Evolutionary conservation across 2,888 invertebrate species (phyloP).

Genomic region (Netelia melanura): DNA sequence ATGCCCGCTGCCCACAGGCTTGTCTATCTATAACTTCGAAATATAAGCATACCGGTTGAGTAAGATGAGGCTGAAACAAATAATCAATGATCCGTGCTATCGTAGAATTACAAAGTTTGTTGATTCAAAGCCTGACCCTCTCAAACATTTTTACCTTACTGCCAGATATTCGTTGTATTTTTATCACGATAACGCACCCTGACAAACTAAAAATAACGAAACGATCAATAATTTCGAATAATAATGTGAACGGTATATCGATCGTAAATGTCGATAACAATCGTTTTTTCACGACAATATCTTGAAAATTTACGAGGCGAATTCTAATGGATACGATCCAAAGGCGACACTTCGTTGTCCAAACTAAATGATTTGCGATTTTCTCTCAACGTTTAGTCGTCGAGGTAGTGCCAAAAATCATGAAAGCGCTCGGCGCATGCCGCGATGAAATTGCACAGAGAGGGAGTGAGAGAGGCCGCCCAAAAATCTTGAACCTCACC

Average conservation of each 20-base stretch:
- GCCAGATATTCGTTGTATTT: constrained; percentile 1
- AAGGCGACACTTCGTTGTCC: constrained; percentile 52
- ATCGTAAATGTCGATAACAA: no score
- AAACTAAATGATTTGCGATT: constrained; percentile 67
- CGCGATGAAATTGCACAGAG: no score
- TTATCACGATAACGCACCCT: neutral
- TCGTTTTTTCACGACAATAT: constrained; percentile 11
- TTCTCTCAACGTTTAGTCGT: constrained; percentile 20
- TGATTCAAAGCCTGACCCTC: constrained; percentile 17
- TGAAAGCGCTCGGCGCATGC: constrained; percentile 40
- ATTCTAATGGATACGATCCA: constrained; percentile 54
- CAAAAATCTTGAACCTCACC: constrained; percentile 75
- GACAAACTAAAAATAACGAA: constrained; percentile 3
- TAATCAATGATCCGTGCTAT: constrained; percentile 32
- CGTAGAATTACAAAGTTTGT: constrained; percentile 2
- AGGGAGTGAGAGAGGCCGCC: constrained; percentile 20
- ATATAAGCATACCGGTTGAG: constrained; percentile 26
- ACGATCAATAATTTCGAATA: neutral
- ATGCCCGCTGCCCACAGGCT: constrained; percentile 70
- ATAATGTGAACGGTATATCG: constrained; percentile 14
- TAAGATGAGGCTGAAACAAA: constrained; percentile 25
- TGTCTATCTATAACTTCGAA: constrained; percentile 70
- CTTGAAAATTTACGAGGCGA: constrained; percentile 27
- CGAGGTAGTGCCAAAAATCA: constrained; percentile 68
- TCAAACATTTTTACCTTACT: neutral